A percentile compares a stretch with the other conserved stretches of the same genome.
phyloP scores from a whole-genome alignment of 2,797 vertebrate species.

The Hypotaenidia okinawae region DNA sequence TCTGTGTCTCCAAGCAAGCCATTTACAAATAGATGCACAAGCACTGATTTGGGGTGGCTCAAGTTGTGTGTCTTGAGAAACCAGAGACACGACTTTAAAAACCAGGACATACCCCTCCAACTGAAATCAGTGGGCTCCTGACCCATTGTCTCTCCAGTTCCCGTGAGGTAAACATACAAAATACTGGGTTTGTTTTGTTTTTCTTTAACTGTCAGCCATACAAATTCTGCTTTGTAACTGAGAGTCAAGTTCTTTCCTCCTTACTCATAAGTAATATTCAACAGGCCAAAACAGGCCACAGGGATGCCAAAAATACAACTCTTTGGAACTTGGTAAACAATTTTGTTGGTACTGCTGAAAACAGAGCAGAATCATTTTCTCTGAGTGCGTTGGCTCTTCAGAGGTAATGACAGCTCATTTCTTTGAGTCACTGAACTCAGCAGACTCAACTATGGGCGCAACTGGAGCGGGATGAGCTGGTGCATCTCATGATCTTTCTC shows the following conservation, averaged over 20 bases:
- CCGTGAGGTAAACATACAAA: constrained; percentile 1
- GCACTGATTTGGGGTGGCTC: neutral
- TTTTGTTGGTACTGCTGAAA: constrained; percentile 44
- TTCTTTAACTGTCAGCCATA: constrained; percentile 40
- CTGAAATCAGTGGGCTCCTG: neutral
- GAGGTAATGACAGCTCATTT: neutral
- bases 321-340: constrained; percentile 29
- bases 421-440: neutral
- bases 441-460: neutral
- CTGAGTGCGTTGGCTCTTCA: neutral
- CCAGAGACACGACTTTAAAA: neutral
- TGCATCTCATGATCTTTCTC: constrained; percentile 14
- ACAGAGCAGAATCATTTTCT: neutral
- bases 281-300: constrained; percentile 44
- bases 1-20: neutral
- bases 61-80: neutral
- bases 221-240: constrained; percentile 40
- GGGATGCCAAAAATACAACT: constrained; percentile 61
- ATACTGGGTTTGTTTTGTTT: neutral
- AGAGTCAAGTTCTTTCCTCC: constrained; percentile 59
- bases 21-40: neutral
- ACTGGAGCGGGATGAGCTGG: neutral
- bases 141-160: neutral
- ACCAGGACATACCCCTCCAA: neutral
- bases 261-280: constrained; percentile 57